A percentile compares a stretch with the other conserved stretches of the same genome.
These are phyloP conservation scores for Syndactyla subalaris DNA, from an alignment of 2,797 vertebrate species.

Conservation along the genomic window DNA sequence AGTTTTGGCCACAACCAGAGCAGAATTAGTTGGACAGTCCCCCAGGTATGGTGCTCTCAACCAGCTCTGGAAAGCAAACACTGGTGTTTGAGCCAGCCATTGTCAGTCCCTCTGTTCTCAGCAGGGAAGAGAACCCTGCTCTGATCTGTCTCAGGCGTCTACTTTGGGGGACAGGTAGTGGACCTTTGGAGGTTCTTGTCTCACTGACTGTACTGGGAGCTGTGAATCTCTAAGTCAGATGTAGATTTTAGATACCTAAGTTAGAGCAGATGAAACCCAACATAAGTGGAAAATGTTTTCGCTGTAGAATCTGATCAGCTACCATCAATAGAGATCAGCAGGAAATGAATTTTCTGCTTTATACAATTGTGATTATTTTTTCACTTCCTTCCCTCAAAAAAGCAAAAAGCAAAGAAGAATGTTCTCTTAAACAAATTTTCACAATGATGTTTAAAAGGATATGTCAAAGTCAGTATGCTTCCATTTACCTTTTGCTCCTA, in stretches of 20 bases:
- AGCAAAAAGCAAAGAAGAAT: not conserved
- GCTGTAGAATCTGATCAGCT: not conserved
- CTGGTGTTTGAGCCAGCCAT: not conserved
- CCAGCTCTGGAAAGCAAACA: not conserved
- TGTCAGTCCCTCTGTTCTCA: not conserved
- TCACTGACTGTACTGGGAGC: not conserved
- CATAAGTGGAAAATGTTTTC: not conserved
- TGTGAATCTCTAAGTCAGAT: not conserved
- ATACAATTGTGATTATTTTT: not conserved
- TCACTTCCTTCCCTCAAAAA: rapidly evolving
- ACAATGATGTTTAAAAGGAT: not conserved
- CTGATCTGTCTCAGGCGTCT: not conserved
- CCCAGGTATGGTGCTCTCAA: not conserved
- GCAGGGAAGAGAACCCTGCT: not conserved
- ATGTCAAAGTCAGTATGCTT: not conserved
- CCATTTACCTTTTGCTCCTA: constrained; percentile 2
- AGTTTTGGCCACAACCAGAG: not conserved
- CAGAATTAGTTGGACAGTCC: not conserved
- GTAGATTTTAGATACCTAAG: not conserved
- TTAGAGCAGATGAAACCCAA: not conserved
- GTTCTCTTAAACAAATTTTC: not conserved
- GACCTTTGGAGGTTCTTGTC: not conserved
- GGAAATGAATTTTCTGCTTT: not conserved
- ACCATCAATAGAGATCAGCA: not conserved
- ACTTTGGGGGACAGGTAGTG: not conserved